Base-by-base conservation (phyloP, 1,140 invertebrate species). In the Drosophila funebris region DNA sequence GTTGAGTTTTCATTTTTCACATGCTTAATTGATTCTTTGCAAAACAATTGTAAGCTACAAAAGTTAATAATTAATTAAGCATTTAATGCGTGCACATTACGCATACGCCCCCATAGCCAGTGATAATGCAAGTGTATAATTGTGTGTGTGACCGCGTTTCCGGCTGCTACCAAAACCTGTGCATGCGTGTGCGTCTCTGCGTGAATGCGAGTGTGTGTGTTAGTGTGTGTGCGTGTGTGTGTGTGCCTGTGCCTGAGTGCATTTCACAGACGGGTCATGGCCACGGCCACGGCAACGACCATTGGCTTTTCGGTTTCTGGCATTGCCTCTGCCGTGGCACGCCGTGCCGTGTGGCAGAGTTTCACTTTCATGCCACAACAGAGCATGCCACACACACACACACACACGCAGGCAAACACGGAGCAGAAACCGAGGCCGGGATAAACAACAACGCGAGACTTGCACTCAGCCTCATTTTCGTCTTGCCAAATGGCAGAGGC, bases 201-300 rank as follows among this genome's bases (percentile, higher is more conserved):
- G n/a, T n/a, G n/a, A n/a, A n/a, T n/a, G n/a, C n/a, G n/a, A 24
- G 22, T 52, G 64, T 33, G 44, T 36, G 33, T 36, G 20, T 18
- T 44, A 43, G 18, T 73, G 44, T 69, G 48, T 48, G 58, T 60
- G 43, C 56, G 62, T 50, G 44, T 43, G 14, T 16, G 16, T 56
- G 9, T 56, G 33, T 39, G n/a, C n/a, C n/a, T n/a, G 62, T 57
- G 44, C 48, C 72, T 70, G 75, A 84, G 79, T 85, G 79, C 78
- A 76, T 69, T 78, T 39, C 64, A 44, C 64, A 85, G 82, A 85
- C 81, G 82, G 82, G 83, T 81, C 82, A 85, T 72, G 82, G 68
- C 68, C 78, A 83, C 79, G 78, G 37, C 66, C 39, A 73, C 69
- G 63, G 36, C 66, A 62, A 85, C 82, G 78, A 75, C 76, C 73